phyloP scores from a whole-genome alignment of 2,113 vertebrate species.

The Chlorocebus sabaeus region DNA sequence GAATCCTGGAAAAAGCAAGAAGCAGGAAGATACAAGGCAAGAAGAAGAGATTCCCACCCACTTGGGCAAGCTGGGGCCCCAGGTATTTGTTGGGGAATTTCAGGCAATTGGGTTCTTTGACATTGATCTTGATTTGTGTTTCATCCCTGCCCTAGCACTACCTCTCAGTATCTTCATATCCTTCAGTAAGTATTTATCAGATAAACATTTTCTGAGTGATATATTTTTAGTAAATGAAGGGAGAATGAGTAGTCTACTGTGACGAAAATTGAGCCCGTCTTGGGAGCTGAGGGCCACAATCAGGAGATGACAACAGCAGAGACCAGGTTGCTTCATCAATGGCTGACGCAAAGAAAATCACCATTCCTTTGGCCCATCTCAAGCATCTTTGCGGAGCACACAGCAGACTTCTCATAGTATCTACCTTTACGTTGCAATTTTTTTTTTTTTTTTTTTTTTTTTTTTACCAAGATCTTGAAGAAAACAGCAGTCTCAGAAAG shows the following conservation, averaged over 20 bases:
- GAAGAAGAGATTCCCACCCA: not conserved
- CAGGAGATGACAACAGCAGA: not conserved
- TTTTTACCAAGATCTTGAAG: not conserved
- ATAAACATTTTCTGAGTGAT: not conserved
- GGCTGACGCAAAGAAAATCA: not conserved
- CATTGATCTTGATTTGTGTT: not conserved
- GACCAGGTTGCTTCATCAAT: not conserved
- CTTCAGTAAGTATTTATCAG: not conserved
- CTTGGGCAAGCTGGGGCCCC: not conserved
- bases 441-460: not conserved
- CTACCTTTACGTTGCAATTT: not conserved
- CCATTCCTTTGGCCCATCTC: fast-evolving
- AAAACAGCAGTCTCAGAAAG: not conserved
- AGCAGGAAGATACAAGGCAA: not conserved
- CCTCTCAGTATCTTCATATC: no score
- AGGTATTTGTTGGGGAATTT: not conserved
- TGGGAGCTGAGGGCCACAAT: not conserved
- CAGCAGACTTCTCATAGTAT: not conserved
- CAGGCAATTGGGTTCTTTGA: not conserved
- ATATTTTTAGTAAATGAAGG: not conserved
- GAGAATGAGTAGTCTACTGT: not conserved
- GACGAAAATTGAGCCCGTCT: not conserved
- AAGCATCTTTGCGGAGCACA: not conserved
- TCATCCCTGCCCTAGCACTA: not conserved
- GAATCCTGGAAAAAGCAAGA: not conserved